Conservation (phyloP, 2,113 vertebrate genomes). For the Zosterops borbonicus region DNA sequence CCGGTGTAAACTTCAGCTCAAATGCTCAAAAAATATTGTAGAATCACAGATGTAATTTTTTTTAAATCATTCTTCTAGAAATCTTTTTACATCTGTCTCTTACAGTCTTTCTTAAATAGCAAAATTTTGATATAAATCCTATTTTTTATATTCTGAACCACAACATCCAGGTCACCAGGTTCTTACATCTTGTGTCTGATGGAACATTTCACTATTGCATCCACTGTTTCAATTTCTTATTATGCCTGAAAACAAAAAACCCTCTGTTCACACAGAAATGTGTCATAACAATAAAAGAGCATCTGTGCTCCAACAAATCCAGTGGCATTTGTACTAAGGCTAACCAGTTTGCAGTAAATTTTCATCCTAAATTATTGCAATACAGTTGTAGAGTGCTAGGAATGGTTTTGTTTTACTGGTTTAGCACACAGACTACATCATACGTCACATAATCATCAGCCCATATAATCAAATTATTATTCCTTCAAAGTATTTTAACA, state of each 20-base stretch:
- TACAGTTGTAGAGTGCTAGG: background rate
- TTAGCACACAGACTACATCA: background rate
- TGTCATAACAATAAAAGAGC: slow-evolving; percentile 5
- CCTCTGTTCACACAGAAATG: background rate
- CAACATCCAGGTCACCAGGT: background rate
- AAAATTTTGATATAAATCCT: background rate
- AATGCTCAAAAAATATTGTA: background rate
- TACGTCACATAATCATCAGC: background rate
- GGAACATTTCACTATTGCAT: background rate
- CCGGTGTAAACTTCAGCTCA: background rate
- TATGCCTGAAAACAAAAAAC: background rate
- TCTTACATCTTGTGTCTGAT: background rate
- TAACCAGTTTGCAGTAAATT: background rate
- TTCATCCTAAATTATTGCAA: background rate
- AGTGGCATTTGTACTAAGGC: background rate
- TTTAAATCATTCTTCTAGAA: background rate
- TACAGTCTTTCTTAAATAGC: background rate
- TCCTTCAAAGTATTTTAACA: background rate
- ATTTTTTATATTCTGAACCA: background rate
- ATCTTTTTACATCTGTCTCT: background rate
- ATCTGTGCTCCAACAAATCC: background rate
- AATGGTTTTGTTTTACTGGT: background rate
- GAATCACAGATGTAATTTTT: background rate
- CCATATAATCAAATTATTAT: background rate
- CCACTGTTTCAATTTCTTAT: background rate